Base-by-base conservation (phyloP, 2,888 invertebrate genomes). In the Pandemis cinnamomeana region DNA sequence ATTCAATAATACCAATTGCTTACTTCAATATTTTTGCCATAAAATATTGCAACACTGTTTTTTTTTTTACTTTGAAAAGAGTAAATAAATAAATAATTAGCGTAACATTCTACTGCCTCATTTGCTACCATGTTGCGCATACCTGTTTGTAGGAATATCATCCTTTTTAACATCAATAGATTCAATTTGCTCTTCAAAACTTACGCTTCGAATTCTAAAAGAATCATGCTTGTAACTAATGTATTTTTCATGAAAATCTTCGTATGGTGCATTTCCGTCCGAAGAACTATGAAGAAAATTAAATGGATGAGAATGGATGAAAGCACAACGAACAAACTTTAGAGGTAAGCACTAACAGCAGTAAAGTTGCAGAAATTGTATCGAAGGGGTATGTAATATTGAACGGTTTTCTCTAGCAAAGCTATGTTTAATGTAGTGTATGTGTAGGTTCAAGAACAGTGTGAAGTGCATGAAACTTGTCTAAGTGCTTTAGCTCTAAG, bases 181-280 rank as follows among this genome's bases (percentile, higher is more conserved):
- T 87, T 87, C 92, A 71, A 91, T 89, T 77, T 91, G 90, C 80
- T 96, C 96, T 87, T 96, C 96, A 80, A 96, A 95, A 83, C 96
- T 96, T 79, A 96, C 96, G 80, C 96, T 96, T 84, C 96, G 95
- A 89, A 96, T 96, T 82, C 96, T 95, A 91, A 97, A 97, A 87
- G 96, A 95, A 82, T 96, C 96, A 83, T 96, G 95, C 92, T 95
- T 91, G 94, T 91, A 94, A 88, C 96, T 96, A 88, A 97, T 96
- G 84, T 97, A 95, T 89, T 96, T 97, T 93, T 97, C 97, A 89
- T 97, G 97, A 89, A 97, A 97, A 87, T 97, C 97, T 94, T 97
- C 95, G 85, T 95, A 95, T 86, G 95, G 91, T 87, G 90, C 93
- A 92, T 93, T 94, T 76, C 94, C 93, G 88, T 94, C 94, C 86